Base-by-base conservation (phyloP, 1,140 invertebrate species). In the Lithobius niger region DNA sequence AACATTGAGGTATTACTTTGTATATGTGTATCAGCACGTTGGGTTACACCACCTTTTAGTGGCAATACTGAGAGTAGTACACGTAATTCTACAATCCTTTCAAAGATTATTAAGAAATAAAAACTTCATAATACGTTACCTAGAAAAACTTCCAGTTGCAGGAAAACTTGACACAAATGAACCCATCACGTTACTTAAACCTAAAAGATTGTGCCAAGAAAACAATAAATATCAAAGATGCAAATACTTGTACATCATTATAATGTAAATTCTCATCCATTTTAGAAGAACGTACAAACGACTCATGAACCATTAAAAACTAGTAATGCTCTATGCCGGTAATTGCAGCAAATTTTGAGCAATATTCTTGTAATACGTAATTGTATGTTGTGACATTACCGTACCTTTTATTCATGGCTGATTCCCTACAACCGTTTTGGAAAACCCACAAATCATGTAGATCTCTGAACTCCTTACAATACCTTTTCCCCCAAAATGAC, bases 131-230 rank as follows among this genome's bases (percentile, higher is more conserved):
- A 10, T 45, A n/a, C n/a, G n/a, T 21, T 26, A 54, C 52, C 52
- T 54, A 2, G 52, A 54, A 54, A 54, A 54, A 27, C 52, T 54
- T 3, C 88, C 93, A 1, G 92, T 95, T 2, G 95, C 82, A 0
- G 93, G 92, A 79, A 91, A 90, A 0, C 91, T 88, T 15, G 80
- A 82, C 16, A 90, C 83, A 67, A 95, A 95, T 0, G 88, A 86
- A 1, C 92, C 91, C 13, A 90, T 65, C 28, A 96, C 79, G 67
- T 97, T 97, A 57, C 85, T 83, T 22, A 90, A 67, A 0, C 88
- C 52, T 54, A 25, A 22, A n/a, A 19, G n/a, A n/a, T n/a, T n/a
- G n/a, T n/a, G n/a, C n/a, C n/a, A 49, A 10, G 21, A 13, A 45
- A 45, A 6, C 6, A 10, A 16, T 21, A 15, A 10, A 16, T 45